These are phyloP conservation scores for Tetragonula carbonaria DNA, from an alignment of 2,888 invertebrate species.

Conservation along the genomic window DNA sequence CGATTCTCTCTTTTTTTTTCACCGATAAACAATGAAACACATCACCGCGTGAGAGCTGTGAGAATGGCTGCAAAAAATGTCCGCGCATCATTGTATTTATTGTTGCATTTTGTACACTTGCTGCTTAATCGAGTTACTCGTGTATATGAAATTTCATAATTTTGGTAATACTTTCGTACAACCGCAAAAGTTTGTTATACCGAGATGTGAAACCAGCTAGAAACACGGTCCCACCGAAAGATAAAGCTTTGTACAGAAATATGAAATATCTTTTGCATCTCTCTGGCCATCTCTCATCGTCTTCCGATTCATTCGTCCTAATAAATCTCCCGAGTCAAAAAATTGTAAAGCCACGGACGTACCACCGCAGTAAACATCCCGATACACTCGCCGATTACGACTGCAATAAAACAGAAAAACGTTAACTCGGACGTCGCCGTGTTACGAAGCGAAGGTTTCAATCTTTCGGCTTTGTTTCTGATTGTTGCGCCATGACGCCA, in stretches of 20 bases:
- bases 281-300: neutral
- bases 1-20: neutral
- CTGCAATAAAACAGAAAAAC: conserved; percentile 44
- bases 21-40: neutral
- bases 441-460: neutral
- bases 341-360: conserved; percentile 29
- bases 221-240: no score
- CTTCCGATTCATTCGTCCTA: conserved; percentile 9
- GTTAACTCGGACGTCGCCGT: neutral
- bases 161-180: no score
- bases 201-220: no score
- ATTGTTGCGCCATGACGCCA: neutral
- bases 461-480: conserved; percentile 9
- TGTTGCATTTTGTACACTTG: no score
- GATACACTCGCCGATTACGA: conserved; percentile 10
- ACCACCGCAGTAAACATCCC: neutral
- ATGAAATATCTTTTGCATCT: no score
- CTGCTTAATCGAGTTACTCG: no score
- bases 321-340: conserved; percentile 44
- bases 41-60: neutral
- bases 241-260: no score
- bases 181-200: no score
- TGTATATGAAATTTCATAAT: no score
- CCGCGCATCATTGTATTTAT: no score
- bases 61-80: no score